Conservation (phyloP, 2,797 vertebrate species). For the Simalia tracyae region DNA sequence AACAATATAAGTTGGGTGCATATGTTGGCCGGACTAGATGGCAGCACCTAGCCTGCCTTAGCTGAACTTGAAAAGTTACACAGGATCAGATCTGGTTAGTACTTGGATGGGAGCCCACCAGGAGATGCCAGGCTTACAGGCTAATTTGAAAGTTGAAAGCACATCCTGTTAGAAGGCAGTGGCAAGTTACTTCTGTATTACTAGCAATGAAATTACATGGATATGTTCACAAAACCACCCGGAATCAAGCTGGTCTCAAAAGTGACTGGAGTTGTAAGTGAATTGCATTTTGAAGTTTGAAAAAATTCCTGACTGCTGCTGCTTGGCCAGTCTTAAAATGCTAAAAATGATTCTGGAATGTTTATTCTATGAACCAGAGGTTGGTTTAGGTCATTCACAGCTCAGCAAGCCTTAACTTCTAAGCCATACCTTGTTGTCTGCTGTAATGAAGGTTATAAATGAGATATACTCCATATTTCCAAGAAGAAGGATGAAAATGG, state of each 20-base stretch:
- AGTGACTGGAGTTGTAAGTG: neutral
- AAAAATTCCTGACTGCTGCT: neutral
- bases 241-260: neutral
- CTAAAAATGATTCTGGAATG: neutral
- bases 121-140: neutral
- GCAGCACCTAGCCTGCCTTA: neutral
- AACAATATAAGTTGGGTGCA: constrained; percentile 43
- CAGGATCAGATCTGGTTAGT: neutral
- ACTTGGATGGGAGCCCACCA: neutral
- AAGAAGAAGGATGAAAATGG: neutral
- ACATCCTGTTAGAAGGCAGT: neutral
- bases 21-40: neutral
- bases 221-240: neutral
- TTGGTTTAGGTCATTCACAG: neutral
- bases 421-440: neutral
- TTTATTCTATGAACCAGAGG: neutral
- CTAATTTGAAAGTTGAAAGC: neutral
- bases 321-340: neutral
- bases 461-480: neutral
- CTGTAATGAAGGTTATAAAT: neutral
- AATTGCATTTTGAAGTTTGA: neutral
- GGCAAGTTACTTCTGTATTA: neutral
- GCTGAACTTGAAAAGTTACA: neutral
- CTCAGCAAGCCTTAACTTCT: neutral
- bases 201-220: neutral